Evolutionary conservation across 1,140 invertebrate genomes (phyloP).

Genomic region (Euura saliciscinereae): DNA sequence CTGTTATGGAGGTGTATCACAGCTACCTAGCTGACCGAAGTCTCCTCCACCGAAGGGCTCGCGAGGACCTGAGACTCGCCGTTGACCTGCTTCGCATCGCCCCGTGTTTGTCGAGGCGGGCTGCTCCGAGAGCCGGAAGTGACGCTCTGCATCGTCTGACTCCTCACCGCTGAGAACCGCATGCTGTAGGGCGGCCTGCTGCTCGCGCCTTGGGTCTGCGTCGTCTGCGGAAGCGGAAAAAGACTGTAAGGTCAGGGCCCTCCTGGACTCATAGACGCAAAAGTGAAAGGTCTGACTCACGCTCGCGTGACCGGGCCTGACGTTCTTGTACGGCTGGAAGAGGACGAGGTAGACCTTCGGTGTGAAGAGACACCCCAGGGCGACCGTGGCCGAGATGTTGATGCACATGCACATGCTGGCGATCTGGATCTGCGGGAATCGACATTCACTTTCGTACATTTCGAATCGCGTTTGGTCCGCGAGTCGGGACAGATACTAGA

Average conservation of each 20-base stretch:
- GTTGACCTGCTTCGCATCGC: slow-evolving; percentile 50
- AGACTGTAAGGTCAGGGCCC: background rate
- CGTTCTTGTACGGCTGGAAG: slow-evolving; percentile 80
- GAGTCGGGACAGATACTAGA: background rate
- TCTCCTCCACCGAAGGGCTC: slow-evolving; percentile 55
- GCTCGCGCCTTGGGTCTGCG: slow-evolving; percentile 27
- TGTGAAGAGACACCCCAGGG: slow-evolving; percentile 76
- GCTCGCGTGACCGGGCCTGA: slow-evolving; percentile 62
- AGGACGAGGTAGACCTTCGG: slow-evolving; percentile 80
- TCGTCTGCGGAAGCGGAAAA: slow-evolving; percentile 28
- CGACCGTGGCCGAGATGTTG: slow-evolving; percentile 78
- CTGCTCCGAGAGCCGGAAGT: slow-evolving; percentile 57
- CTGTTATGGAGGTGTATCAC: slow-evolving; percentile 44
- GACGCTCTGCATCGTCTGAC: slow-evolving; percentile 61
- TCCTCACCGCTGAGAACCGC: slow-evolving; percentile 52
- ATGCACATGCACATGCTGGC: slow-evolving; percentile 81
- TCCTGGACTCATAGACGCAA: background rate
- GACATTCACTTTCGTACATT: too few relatives aligned
- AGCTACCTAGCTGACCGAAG: slow-evolving; percentile 54
- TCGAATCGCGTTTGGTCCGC: background rate
- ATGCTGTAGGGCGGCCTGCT: slow-evolving; percentile 54
- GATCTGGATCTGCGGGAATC: slow-evolving; percentile 70
- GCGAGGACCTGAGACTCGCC: slow-evolving; percentile 51
- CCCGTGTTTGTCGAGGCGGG: slow-evolving; percentile 41
- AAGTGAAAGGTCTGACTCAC: slow-evolving; percentile 38